Evolutionary conservation across 2,888 invertebrate species (phyloP).

Genomic region (Lymantria monacha): DNA sequence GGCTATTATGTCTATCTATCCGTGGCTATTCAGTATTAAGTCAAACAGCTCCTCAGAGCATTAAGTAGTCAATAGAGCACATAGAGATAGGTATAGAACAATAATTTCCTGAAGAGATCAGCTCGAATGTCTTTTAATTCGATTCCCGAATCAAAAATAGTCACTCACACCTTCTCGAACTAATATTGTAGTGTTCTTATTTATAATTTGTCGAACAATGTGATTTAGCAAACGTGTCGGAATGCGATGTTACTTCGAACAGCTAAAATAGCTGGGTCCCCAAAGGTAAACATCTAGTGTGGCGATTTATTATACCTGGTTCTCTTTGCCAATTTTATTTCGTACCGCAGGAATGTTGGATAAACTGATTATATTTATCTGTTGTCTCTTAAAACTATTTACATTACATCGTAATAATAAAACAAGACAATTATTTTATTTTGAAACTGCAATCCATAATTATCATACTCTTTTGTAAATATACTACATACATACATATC

Average conservation of each 20-base stretch:
- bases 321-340: conserved; percentile 27
- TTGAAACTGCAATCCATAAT: too few relatives aligned
- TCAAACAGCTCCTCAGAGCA: too few relatives aligned
- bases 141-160: too few relatives aligned
- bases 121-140: too few relatives aligned
- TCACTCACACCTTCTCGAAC: background rate
- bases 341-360: conserved; percentile 4
- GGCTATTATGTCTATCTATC: too few relatives aligned
- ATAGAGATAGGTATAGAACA: too few relatives aligned
- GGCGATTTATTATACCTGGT: conserved; percentile 33
- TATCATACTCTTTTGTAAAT: too few relatives aligned
- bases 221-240: conserved; percentile 29
- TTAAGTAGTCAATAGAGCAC: too few relatives aligned
- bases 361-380: background rate
- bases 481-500: too few relatives aligned
- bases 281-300: conserved; percentile 34
- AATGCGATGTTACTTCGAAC: conserved; percentile 17
- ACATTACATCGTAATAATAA: background rate
- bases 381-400: background rate
- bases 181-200: conserved; percentile 19
- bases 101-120: too few relatives aligned
- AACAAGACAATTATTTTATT: too few relatives aligned
- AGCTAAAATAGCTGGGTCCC: conserved; percentile 30
- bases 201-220: conserved; percentile 29
- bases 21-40: too few relatives aligned